phyloP scores from a whole-genome alignment of 2,113 vertebrate genomes.

The Sus scrofa region T2T-Sscrofa CM000813.6:73283001-73283500 shows the following conservation, averaged over 20 bases:
- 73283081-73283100: no score
- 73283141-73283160: no score
- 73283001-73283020: no score
- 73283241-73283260: background rate
- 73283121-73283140: no score
- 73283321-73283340: background rate
- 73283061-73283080: no score
- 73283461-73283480: slow-evolving; percentile 1
- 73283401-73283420: background rate
- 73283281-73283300: background rate
- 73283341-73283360: background rate
- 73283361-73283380: background rate
- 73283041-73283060: no score
- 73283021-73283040: no score
- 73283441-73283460: background rate
- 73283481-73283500: background rate
- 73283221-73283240: background rate
- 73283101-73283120: no score
- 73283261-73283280: background rate
- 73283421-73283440: background rate
- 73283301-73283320: background rate
- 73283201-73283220: background rate
- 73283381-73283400: background rate
- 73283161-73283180: no score
- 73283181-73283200: background rate